Base-by-base conservation (phyloP, 2,113 vertebrate species). In the Oreotragus oreotragus region DNA sequence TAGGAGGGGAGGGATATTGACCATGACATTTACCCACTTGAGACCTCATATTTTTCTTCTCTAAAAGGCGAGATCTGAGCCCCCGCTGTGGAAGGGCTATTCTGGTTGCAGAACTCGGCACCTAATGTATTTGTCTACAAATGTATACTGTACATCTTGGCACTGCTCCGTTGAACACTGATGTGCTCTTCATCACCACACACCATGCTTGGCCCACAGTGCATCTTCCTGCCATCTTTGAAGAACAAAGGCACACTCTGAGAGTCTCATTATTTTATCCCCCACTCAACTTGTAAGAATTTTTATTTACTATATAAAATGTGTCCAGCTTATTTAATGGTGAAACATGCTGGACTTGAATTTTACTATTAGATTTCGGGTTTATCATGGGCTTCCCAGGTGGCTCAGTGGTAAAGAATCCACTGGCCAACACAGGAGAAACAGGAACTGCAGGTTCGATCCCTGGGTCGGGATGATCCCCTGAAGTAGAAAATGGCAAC, bases 361-460 rank as follows among this genome's bases (percentile, higher is more conserved):
- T 97, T 95, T 96, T 49, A 76, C 90, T 84, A 60, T 94, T 95
- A 90, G n/a, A 30, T 90, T 89, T 95, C 43, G 45, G 7, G 43
- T 76, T 94, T 94, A 94, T 58, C 95, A 84, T 80, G 39, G 39
- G 23, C 39, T 43, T 76, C 39, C 36, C 39, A 73, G 36, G 23
- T 73, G 36, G 70, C 70, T 73, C 36, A 43, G 70, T 14, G 23
- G 21, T 43, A 76, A 76, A 76, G 36, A 15, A 76, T 73, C 39
- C 70, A 43, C 39, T 43, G 36, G 70, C 39, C 39, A 76, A 43
- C 39, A 43, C 3, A 76, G 70, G 70, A 76, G 70, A 76, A 25
- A 7, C 12, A 4, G 70, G 70, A 27, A 27, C 4, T 43, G 11
- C 70, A 76, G 39, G 70, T 43, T 76, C 0, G 0, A 27, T 43